A percentile compares a stretch with the other conserved stretches of the same genome.
Evolutionary conservation across 1,140 invertebrate genomes (phyloP).

Genomic region (Cyclargus thomasi): DNA sequence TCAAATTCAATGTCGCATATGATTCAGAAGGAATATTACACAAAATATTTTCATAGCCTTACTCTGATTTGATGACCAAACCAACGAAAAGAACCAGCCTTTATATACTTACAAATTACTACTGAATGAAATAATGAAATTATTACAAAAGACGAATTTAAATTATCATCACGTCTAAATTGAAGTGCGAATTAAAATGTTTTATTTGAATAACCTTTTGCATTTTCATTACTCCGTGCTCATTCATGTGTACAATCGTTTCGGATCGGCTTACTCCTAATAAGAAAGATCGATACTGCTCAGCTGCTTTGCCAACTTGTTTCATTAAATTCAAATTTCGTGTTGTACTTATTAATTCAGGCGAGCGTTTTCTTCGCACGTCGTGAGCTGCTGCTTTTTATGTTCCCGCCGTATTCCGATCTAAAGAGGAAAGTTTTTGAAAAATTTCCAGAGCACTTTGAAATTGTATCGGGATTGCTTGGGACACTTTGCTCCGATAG

Average conservation of each 20-base stretch:
- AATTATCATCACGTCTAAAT: background rate
- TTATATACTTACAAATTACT: background rate
- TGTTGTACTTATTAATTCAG: slow-evolving; percentile 76
- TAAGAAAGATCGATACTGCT: slow-evolving; percentile 59
- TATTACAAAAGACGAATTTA: background rate
- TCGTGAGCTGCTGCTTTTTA: slow-evolving; percentile 59
- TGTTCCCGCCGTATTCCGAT: slow-evolving; percentile 48
- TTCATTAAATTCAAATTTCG: slow-evolving; percentile 77
- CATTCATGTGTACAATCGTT: slow-evolving; percentile 33
- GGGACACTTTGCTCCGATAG: slow-evolving; percentile 9
- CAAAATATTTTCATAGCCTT: no score
- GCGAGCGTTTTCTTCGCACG: slow-evolving; percentile 52
- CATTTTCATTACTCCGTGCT: slow-evolving; percentile 27
- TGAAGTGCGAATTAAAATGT: background rate
- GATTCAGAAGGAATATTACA: no score
- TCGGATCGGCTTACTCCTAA: slow-evolving; percentile 48
- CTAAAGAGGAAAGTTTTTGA: slow-evolving; percentile 38
- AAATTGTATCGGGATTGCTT: slow-evolving; percentile 35
- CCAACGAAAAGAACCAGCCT: no score
- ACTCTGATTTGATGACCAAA: no score
- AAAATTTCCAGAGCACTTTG: slow-evolving; percentile 38
- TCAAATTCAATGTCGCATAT: no score
- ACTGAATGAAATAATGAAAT: background rate
- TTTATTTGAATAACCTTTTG: background rate
- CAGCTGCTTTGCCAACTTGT: slow-evolving; percentile 70